Conservation (phyloP, 1,140 invertebrate genomes). For the Aphelenchoides fujianensis region DNA sequence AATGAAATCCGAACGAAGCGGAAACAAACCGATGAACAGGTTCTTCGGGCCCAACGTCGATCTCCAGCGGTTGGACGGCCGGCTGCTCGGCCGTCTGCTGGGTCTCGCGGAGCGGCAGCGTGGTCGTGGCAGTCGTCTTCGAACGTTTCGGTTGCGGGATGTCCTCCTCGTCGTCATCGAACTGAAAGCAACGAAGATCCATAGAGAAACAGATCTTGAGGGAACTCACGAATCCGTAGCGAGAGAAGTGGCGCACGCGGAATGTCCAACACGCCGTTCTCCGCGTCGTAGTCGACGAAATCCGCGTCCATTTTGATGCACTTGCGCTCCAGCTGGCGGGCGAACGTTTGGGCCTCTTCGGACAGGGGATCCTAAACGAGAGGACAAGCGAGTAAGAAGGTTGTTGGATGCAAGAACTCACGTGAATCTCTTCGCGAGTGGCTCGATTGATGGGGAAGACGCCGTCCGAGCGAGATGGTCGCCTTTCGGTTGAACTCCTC, state of each 20-base stretch:
- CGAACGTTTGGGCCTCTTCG: slow-evolving; percentile 78
- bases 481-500: slow-evolving; percentile 84
- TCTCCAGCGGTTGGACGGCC: background rate
- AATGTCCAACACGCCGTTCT: slow-evolving; percentile 91
- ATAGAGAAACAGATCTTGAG: slow-evolving; percentile 39
- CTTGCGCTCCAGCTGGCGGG: slow-evolving; percentile 77
- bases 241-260: slow-evolving; percentile 84
- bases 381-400: no score
- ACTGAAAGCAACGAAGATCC: slow-evolving; percentile 67
- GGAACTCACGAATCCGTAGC: slow-evolving; percentile 83
- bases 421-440: slow-evolving; percentile 75
- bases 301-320: slow-evolving; percentile 80
- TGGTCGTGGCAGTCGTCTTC: background rate
- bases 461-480: slow-evolving; percentile 81
- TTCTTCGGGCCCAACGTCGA: slow-evolving; percentile 3
- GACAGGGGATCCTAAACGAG: slow-evolving; percentile 71
- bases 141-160: slow-evolving; percentile 16
- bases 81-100: no score
- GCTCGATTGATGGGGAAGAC: slow-evolving; percentile 90
- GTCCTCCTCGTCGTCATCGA: slow-evolving; percentile 59
- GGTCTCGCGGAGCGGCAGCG: background rate
- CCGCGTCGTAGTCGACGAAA: slow-evolving; percentile 89
- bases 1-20: no score
- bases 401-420: no score
- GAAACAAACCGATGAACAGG: background rate